These are phyloP conservation scores for Canis aureus DNA, from an alignment of 2,113 vertebrate species.

Conservation along the genomic window DNA sequence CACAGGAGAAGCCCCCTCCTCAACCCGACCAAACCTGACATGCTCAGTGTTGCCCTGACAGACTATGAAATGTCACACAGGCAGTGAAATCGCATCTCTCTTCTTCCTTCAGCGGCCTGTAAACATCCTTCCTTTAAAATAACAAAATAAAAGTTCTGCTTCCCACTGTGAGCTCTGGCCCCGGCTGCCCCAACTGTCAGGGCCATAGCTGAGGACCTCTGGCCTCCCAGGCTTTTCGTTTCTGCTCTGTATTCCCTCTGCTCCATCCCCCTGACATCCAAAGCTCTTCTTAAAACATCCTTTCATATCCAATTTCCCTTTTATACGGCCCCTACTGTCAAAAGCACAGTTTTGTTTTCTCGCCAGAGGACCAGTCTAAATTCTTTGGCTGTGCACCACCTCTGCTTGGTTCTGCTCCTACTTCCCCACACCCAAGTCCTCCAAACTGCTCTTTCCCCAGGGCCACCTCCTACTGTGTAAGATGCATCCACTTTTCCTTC, in stretches of 20 bases:
- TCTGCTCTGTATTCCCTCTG: neutral
- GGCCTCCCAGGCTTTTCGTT: neutral
- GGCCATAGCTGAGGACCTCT: conserved; percentile 25
- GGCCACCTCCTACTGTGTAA: accelerated
- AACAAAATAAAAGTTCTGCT: conserved; percentile 52
- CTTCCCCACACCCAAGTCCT: too few relatives aligned
- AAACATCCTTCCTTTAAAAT: conserved; percentile 51
- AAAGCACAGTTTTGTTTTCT: conserved; percentile 51
- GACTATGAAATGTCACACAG: neutral
- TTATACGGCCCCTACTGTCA: conserved; percentile 46
- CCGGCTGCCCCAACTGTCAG: neutral
- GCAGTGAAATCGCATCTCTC: neutral
- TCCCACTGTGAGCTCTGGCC: conserved; percentile 18
- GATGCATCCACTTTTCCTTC: neutral
- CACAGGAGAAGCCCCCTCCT: neutral
- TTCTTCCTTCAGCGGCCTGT: neutral
- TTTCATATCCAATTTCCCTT: conserved; percentile 64
- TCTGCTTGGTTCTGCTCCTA: neutral
- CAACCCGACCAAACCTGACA: neutral
- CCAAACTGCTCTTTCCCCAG: neutral
- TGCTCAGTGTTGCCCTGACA: neutral
- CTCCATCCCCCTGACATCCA: neutral
- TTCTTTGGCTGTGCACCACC: neutral
- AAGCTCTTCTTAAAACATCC: conserved; percentile 57
- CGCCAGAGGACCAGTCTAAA: neutral